These are phyloP conservation scores for Phaetusa simplex DNA, from an alignment of 2,113 vertebrate genomes.

Conservation along the genomic window DNA sequence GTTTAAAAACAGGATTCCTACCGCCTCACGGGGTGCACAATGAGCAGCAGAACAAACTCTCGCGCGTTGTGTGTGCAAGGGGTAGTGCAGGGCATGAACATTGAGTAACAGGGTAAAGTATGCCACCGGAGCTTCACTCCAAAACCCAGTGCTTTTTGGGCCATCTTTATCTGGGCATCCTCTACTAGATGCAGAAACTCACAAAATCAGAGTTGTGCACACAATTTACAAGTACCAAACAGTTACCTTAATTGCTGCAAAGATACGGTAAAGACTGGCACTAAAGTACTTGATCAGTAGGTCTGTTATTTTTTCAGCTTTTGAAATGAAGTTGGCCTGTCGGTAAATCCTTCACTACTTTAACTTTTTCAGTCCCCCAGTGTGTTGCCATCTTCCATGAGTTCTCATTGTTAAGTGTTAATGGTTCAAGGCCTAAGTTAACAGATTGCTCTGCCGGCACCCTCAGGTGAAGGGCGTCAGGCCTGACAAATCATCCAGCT, in stretches of 20 bases:
- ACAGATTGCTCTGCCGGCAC: neutral
- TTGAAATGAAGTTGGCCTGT: neutral
- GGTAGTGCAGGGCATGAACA: neutral
- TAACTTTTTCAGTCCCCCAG: neutral
- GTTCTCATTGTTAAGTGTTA: neutral
- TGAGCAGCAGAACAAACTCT: neutral
- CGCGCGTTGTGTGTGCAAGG: neutral
- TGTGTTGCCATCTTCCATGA: neutral
- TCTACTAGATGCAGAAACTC: neutral
- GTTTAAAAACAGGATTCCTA: neutral
- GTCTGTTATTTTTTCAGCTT: neutral
- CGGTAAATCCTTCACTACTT: neutral
- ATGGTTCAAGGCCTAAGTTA: neutral
- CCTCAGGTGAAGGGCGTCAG: neutral
- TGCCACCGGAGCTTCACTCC: neutral
- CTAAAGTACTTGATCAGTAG: neutral
- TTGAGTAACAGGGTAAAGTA: neutral
- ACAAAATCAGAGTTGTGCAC: neutral
- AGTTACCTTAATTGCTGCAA: neutral
- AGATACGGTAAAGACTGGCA: neutral
- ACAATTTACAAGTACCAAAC: neutral
- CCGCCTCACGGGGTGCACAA: accelerated
- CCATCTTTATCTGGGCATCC: neutral
- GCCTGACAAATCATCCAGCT: neutral
- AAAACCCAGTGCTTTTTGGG: neutral